These are phyloP conservation scores for mouse (Mus musculus) DNA, from an alignment of 2,113 vertebrate species.

Conservation along the genomic window DNA sequence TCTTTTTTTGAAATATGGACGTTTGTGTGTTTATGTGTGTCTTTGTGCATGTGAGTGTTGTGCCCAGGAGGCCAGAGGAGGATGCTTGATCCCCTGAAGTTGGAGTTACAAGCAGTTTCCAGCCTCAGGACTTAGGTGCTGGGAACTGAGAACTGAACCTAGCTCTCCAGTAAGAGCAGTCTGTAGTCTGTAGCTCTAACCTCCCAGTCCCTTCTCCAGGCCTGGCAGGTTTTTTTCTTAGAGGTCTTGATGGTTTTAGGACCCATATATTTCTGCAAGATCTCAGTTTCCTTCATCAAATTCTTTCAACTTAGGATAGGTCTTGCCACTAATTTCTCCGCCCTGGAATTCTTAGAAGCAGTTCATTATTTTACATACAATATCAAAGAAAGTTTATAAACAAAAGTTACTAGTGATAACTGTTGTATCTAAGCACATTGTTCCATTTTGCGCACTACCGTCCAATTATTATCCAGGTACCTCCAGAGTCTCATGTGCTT, in stretches of 20 bases:
- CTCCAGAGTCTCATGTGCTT: not conserved
- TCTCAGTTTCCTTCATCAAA: not conserved
- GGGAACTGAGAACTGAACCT: not conserved
- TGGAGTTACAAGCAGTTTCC: not conserved
- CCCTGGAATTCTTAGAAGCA: not conserved
- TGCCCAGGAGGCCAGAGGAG: not conserved
- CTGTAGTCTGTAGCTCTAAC: not conserved
- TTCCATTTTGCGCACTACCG: not conserved
- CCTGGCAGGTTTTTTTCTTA: not conserved
- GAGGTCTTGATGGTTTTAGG: not conserved
- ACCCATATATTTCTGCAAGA: not conserved
- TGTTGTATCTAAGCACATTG: not conserved
- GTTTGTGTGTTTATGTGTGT: not conserved
- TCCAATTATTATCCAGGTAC: not conserved
- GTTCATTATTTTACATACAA: not conserved
- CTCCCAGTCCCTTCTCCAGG: too few relatives aligned
- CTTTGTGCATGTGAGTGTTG: not conserved
- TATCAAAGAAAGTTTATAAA: slow-evolving; percentile 37
- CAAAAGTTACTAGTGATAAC: not conserved
- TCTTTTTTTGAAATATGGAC: not conserved
- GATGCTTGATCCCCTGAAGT: too few relatives aligned
- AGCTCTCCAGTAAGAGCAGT: too few relatives aligned
- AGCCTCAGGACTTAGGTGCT: not conserved
- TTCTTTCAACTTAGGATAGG: not conserved
- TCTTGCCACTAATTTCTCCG: not conserved